Evolutionary conservation across 2,113 vertebrate species (phyloP).

Genomic region (Genyomyrus donnyi): DNA sequence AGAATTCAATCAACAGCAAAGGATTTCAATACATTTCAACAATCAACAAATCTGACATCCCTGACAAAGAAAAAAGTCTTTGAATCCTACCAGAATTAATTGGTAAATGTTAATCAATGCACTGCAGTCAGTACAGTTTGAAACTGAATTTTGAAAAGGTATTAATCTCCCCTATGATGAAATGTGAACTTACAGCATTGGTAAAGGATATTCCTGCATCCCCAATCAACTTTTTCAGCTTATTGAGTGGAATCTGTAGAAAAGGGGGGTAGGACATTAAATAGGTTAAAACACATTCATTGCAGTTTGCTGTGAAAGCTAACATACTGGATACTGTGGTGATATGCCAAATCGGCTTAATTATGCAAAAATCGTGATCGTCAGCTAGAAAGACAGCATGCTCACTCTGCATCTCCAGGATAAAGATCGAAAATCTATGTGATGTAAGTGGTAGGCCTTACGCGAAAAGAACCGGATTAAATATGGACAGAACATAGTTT

Average conservation of each 20-base stretch:
- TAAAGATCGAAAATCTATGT: not conserved
- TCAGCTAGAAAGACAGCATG: not conserved
- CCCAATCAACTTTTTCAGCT: conserved; percentile 81
- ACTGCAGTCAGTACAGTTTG: not conserved
- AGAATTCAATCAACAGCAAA: not conserved
- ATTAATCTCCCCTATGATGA: not conserved
- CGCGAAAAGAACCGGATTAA: not conserved
- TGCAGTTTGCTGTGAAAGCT: not conserved
- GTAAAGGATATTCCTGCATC: conserved; percentile 82
- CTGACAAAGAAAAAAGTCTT: not conserved
- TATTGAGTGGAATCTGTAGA: conserved; percentile 79
- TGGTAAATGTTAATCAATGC: not conserved
- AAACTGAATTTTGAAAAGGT: not conserved
- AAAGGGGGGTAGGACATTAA: conserved; percentile 13
- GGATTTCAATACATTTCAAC: not conserved
- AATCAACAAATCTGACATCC: not conserved
- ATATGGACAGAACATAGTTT: not conserved
- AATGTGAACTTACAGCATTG: conserved; percentile 71
- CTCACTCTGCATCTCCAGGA: not conserved
- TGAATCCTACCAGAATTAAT: not conserved
- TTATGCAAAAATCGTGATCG: not conserved
- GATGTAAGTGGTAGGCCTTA: not conserved
- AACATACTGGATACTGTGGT: not conserved
- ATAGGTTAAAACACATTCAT: not conserved
- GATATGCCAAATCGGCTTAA: not conserved